These are phyloP conservation scores for Virgularia gustaviana DNA, from an alignment of 92 coral and sea anemone species.

Conservation along the genomic window DNA sequence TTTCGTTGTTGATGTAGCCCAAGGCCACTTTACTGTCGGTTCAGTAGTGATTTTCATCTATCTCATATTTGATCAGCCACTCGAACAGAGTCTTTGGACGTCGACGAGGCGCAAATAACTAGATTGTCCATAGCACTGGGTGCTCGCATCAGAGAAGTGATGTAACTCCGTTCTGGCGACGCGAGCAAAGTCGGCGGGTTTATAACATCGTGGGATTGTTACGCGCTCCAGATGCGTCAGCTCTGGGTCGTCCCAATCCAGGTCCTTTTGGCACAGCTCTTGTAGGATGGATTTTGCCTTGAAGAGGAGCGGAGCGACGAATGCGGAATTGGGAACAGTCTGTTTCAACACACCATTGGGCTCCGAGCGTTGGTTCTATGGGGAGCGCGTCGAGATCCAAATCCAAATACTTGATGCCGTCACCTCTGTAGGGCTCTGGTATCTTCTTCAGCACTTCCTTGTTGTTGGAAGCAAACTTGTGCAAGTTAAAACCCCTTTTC, in stretches of 20 bases:
- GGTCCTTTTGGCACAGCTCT: neutral
- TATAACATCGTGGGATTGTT: slow-evolving; percentile 50
- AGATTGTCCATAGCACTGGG: slow-evolving; percentile 1
- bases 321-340: neutral
- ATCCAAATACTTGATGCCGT: neutral
- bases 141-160: slow-evolving; percentile 4
- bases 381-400: neutral
- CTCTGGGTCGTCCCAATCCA: slow-evolving; percentile 4
- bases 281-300: slow-evolving; percentile 4
- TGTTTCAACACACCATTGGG: neutral
- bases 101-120: neutral
- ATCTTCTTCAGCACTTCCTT: neutral
- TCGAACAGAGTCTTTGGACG: neutral
- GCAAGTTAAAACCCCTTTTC: slow-evolving; percentile 2
- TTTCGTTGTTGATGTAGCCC: neutral
- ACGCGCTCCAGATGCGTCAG: neutral
- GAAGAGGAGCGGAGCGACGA: neutral
- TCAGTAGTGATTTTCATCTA: neutral
- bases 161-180: slow-evolving; percentile 31
- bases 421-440: neutral
- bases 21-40: slow-evolving; percentile 16
- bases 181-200: slow-evolving; percentile 48
- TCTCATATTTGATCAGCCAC: neutral
- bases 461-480: neutral
- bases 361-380: slow-evolving; percentile 8